Percentiles rank a stretch among this genome's conserved stretches.
phyloP scores from a whole-genome alignment of 2,797 vertebrate genomes.

The Hippopotamyrus pictus region DNA sequence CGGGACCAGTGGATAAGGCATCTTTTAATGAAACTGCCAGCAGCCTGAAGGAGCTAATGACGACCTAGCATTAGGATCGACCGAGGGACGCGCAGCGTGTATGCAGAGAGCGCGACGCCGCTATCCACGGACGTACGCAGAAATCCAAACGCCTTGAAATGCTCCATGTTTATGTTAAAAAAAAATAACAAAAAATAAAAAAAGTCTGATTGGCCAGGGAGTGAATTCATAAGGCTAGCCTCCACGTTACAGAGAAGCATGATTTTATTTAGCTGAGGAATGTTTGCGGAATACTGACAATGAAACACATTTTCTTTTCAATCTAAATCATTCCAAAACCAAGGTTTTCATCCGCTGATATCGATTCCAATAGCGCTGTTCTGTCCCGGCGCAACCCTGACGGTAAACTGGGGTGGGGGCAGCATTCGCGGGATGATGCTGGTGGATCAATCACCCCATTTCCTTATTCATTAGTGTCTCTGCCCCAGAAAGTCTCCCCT shows the following conservation, averaged over 20 bases:
- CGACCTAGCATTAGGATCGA: conserved; percentile 10
- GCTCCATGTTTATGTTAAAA: not conserved
- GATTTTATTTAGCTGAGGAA: not conserved
- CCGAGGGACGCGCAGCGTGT: conserved; percentile 10
- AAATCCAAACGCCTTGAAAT: not conserved
- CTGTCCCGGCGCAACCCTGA: not conserved
- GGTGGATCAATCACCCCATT: not conserved
- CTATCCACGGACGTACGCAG: not conserved
- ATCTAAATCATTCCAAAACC: not conserved
- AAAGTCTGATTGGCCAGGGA: not conserved
- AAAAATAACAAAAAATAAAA: not conserved
- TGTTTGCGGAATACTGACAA: not conserved
- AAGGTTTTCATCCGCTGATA: not conserved
- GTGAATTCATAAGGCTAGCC: not conserved
- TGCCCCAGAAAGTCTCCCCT: not conserved
- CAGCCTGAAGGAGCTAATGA: conserved; percentile 25
- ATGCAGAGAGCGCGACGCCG: not conserved
- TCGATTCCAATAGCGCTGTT: not conserved
- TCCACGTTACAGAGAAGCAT: not conserved
- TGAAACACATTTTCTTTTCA: not conserved
- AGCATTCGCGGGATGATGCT: not conserved
- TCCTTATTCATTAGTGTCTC: not conserved
- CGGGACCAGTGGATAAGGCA: conserved; percentile 36
- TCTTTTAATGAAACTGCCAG: conserved; percentile 32
- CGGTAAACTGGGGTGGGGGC: not conserved